These are phyloP conservation scores for Falco concolor DNA, from an alignment of 2,797 vertebrate genomes.

Conservation along the genomic window DNA sequence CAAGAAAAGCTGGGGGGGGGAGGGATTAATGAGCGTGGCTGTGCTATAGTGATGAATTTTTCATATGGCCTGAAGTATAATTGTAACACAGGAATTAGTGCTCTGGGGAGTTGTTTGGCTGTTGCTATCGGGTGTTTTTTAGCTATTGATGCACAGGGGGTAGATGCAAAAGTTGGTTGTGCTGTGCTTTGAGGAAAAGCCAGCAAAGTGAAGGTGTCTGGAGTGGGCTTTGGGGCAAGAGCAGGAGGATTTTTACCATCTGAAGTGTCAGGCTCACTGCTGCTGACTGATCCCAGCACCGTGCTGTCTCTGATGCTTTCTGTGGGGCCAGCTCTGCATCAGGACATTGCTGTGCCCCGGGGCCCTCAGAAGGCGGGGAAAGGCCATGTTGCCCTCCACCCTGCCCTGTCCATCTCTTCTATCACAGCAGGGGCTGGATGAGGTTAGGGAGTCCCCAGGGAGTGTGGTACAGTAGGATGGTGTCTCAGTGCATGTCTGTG, in stretches of 20 bases:
- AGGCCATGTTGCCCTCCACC: not conserved
- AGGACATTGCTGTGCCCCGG: not conserved
- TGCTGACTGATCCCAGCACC: not conserved
- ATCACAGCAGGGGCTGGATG: not conserved
- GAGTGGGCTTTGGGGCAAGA: not conserved
- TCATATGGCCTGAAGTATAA: not conserved
- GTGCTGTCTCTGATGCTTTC: not conserved
- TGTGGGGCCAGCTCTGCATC: not conserved
- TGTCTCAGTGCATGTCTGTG: accelerated
- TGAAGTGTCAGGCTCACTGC: not conserved
- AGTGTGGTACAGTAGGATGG: not conserved
- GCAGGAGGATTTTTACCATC: not conserved
- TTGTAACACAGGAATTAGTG: not conserved
- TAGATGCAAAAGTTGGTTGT: not conserved
- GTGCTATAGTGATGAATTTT: not conserved
- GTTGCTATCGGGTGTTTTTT: not conserved
- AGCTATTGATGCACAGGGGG: not conserved
- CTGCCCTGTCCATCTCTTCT: not conserved
- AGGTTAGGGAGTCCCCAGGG: not conserved
- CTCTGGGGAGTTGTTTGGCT: not conserved
- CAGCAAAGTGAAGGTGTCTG: not conserved
- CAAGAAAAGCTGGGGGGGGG: not conserved
- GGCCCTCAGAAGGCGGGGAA: not conserved
- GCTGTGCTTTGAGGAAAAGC: not conserved
- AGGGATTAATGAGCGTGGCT: not conserved